Base-by-base conservation (phyloP, 2,888 invertebrate species). In the Philonicus albiceps region DNA sequence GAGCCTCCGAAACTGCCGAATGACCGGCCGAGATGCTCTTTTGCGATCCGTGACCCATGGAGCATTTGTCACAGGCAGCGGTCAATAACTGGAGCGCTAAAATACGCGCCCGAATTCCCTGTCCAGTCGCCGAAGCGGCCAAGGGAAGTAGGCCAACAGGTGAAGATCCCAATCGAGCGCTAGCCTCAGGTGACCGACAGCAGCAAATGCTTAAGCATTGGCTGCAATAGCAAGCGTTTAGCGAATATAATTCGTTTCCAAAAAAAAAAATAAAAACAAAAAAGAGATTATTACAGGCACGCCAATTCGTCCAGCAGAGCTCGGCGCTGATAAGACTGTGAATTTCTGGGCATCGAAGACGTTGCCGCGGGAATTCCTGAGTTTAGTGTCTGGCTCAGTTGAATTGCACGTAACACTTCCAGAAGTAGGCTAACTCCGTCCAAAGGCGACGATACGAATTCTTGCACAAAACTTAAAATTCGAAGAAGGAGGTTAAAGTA, bases 81-180 rank as follows among this genome's bases (percentile, higher is more conserved):
- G 97, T 96, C 89, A 98, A 93, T 74, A 98, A 93, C 96, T 98
- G 97, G 87, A 98, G 93, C 11, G 98, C 96, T 88, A 98, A 93
- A 81, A 97, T 95, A 89, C 97, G 94, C 19, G 96, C 96, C 89
- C 97, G 96, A 91, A 97, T 97, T 87, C 97, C 96, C 88, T 97
- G 96, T 84, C 97, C 97, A 93, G 97, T 97, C 90, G 97, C 96
- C 92, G 97, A 96, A 16, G 96, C 96, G 5, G 97, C 96, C 37
- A 97, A 93, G 0, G 97, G 96, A 92, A 97, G 96, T 13, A 97
- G 94, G 7, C 97, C 97, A 22, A 96, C 96, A 6, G 96, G 95
- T 13, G 96, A 96, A 13, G 95, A 93, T 22, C 96, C 96, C 89
- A 97, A 92, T 88, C 96, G 94, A 86, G 96, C 93, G 64, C 96